Conservation (phyloP, 2,797 vertebrate genomes). For the Pseudopleuronectes americanus region DNA sequence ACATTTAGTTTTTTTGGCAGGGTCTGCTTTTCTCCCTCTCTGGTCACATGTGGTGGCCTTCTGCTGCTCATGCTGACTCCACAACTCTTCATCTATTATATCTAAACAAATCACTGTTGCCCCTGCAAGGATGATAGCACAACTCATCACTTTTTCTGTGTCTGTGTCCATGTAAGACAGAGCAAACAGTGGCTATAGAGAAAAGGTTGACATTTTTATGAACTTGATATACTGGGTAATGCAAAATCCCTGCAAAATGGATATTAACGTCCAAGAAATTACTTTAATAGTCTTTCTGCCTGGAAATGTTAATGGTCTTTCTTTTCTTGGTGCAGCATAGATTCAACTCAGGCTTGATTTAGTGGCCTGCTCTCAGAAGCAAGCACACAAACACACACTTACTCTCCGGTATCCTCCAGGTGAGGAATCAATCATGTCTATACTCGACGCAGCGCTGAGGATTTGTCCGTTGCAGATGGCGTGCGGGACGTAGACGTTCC, state of each 20-base stretch:
- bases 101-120: constrained; percentile 54
- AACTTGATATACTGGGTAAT: neutral
- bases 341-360: constrained; percentile 25
- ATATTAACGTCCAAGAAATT: constrained; percentile 19
- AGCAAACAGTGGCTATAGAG: constrained; percentile 21
- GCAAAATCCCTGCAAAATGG: too few species aligned
- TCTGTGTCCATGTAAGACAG: constrained; percentile 25
- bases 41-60: constrained; percentile 40
- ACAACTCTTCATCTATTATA: constrained; percentile 52
- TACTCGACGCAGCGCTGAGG: constrained; percentile 88
- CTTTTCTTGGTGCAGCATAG: neutral
- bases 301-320: neutral
- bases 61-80: constrained; percentile 47
- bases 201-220: constrained; percentile 12
- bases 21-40: constrained; percentile 6
- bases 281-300: constrained; percentile 10
- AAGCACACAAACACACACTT: constrained; percentile 37
- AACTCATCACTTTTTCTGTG: constrained; percentile 50
- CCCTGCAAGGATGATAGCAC: constrained; percentile 39
- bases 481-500: constrained; percentile 93
- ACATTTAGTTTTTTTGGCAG: constrained; percentile 17
- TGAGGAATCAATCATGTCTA: constrained; percentile 98
- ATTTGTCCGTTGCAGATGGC: constrained; percentile 96
- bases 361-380: constrained; percentile 21
- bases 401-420: constrained; percentile 90